These are phyloP conservation scores for Pterophyllum scalare DNA, from an alignment of 2,113 vertebrate genomes.

Conservation along the genomic window DNA sequence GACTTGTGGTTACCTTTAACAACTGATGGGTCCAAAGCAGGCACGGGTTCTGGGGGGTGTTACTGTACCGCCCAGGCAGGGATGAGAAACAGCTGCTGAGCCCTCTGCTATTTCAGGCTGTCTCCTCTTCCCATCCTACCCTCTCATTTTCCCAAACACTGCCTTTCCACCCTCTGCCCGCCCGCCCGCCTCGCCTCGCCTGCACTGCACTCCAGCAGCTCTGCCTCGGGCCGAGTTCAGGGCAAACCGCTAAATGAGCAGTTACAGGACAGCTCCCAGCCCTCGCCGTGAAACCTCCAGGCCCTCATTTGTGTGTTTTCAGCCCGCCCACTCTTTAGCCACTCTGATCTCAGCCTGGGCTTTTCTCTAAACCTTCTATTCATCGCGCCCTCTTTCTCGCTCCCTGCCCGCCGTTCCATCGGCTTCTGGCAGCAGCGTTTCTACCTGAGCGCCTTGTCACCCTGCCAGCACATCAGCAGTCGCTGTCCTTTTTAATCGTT, in stretches of 20 bases:
- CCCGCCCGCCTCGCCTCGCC: neutral
- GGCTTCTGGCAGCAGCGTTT: slow-evolving; percentile 23
- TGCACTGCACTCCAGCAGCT: slow-evolving; percentile 38
- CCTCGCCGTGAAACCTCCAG: slow-evolving; percentile 20
- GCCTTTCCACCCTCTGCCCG: slow-evolving; percentile 40
- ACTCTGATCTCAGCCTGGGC: slow-evolving; percentile 23
- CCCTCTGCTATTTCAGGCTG: slow-evolving; percentile 75
- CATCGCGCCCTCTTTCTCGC: slow-evolving; percentile 7
- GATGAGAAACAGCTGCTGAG: slow-evolving; percentile 71
- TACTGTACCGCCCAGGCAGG: slow-evolving; percentile 49
- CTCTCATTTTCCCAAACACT: slow-evolving; percentile 82
- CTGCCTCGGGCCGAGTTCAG: slow-evolving; percentile 38
- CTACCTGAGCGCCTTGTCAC: slow-evolving; percentile 27
- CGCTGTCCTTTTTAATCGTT: slow-evolving; percentile 47
- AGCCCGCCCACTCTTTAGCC: slow-evolving; percentile 25
- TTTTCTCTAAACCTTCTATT: slow-evolving; percentile 28
- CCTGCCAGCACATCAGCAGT: slow-evolving; percentile 29
- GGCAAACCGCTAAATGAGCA: slow-evolving; percentile 58
- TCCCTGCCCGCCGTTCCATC: slow-evolving; percentile 17
- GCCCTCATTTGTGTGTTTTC: slow-evolving; percentile 47
- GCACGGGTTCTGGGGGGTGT: neutral
- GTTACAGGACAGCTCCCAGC: slow-evolving; percentile 48
- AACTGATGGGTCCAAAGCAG: neutral
- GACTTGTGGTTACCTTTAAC: neutral
- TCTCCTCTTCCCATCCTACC: slow-evolving; percentile 66